Conservation (phyloP, 2,113 vertebrate species). For the Toxotes chatareus region DNA sequence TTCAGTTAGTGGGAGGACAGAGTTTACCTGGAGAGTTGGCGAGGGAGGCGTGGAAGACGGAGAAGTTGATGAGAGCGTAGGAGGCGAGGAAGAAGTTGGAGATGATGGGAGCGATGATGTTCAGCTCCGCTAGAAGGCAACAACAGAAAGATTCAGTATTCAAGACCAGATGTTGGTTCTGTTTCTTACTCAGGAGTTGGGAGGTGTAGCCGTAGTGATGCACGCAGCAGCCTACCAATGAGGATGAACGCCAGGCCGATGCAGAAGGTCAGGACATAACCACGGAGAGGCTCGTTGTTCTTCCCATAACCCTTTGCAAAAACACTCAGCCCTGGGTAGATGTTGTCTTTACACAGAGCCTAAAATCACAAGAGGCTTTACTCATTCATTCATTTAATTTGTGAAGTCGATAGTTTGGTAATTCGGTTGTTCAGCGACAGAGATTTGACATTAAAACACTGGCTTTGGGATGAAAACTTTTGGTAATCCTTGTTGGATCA, state of each 20-base stretch:
- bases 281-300: conserved; percentile 97
- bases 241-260: conserved; percentile 98
- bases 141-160: not conserved
- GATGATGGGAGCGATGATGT: conserved; percentile 98
- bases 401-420: no score
- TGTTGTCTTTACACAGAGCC: conserved; percentile 98
- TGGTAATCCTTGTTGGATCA: not conserved
- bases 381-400: not conserved
- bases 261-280: conserved; percentile 94
- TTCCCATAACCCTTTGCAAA: conserved; percentile 98
- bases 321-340: conserved; percentile 93
- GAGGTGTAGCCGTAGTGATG: not conserved
- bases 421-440: not conserved
- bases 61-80: conserved; percentile 98
- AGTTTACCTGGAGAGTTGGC: conserved; percentile 95
- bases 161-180: not conserved
- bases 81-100: conserved; percentile 99
- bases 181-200: not conserved
- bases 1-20: not conserved
- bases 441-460: not conserved
- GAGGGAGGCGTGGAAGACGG: conserved; percentile 96
- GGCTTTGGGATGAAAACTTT: no score
- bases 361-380: conserved; percentile 56
- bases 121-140: conserved; percentile 88
- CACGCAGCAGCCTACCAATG: conserved; percentile 86